These are phyloP conservation scores for Drosophila bunnanda DNA, from an alignment of 2,888 invertebrate genomes.

Conservation along the genomic window DNA sequence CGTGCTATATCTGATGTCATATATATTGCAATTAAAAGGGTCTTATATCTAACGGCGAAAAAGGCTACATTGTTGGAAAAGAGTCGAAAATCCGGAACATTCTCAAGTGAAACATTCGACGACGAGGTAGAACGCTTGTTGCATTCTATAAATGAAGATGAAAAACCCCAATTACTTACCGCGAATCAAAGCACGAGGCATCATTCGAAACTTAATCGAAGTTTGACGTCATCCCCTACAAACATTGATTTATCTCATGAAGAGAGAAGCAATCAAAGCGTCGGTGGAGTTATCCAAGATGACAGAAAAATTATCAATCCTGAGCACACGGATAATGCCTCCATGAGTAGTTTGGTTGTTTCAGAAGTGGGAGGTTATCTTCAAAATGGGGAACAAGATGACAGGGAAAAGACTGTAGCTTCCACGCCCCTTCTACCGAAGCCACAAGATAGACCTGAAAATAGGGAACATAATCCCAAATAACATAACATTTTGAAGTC, in stretches of 20 bases:
- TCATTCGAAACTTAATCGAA: conserved; percentile 66
- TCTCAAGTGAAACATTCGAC: conserved; percentile 90
- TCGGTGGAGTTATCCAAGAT: conserved; percentile 53
- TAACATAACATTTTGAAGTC: conserved; percentile 49
- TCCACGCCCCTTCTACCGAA: conserved; percentile 76
- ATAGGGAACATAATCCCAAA: conserved; percentile 65
- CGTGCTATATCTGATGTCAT: conserved; percentile 93
- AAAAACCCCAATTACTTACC: conserved; percentile 79
- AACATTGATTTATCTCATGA: conserved; percentile 79
- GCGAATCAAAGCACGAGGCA: conserved; percentile 60
- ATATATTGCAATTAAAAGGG: conserved; percentile 93
- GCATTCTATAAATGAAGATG: conserved; percentile 92
- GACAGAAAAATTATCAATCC: conserved; percentile 62
- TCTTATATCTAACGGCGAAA: conserved; percentile 95
- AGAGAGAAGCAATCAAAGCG: conserved; percentile 63
- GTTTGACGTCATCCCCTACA: conserved; percentile 80
- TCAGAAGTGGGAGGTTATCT: conserved; percentile 75
- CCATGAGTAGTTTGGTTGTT: conserved; percentile 78
- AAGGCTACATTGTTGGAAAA: conserved; percentile 94
- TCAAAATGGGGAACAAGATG: conserved; percentile 67
- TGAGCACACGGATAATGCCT: conserved; percentile 76
- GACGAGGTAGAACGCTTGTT: conserved; percentile 94
- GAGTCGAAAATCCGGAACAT: conserved; percentile 88
- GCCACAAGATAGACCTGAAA: conserved; percentile 46
- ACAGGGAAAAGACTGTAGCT: conserved; percentile 63